Base-by-base conservation (phyloP, 2,113 vertebrate species). In the Vombatus ursinus region DNA sequence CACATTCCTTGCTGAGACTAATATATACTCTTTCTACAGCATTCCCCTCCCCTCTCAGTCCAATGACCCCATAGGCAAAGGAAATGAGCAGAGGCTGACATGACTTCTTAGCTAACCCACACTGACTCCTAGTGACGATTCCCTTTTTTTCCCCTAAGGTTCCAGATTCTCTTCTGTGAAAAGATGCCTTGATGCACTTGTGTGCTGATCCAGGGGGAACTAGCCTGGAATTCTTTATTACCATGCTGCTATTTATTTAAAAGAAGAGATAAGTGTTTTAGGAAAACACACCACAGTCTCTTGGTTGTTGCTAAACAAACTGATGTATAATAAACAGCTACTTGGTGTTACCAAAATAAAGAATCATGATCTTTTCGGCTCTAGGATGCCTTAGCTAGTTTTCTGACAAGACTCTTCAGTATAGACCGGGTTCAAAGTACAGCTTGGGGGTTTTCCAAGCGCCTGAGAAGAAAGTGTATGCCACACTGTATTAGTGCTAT, bases 361-460 rank as follows among this genome's bases (percentile, higher is more conserved):
- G 10, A 0, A 49, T 47, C 47, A 14, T 31, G 50, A 0, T 24
- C 11, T 91, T 93, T 92, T 84, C 84, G 5, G 50, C 94, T 96
- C 93, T 26, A 54, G 95, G 52, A 50, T 0, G 50, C 19, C 47
- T 14, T 89, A 91, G 7, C 9, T 91, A 26, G 2, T 89, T 91
- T 96, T 61, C 37, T 92, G 26, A 68, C 54, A 91, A 57, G 52
- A 0, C 92, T 54, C 90, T 94, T 95, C 96, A 90, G 77, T 97
- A 91, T 51, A 95, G 47, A 25, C 19, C 26, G 92, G 96, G 50
- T 52, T 44, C 92, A 93, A 97, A 97, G 4, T 50, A 92, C 68
- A 53, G 44, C 28, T n/a, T 51, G 37, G 19, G 22, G 37, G 28
- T 9, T 92, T 50, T 44, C 48, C 54, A 53, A 50, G 95, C 91